Conservation (phyloP, 2,888 invertebrate genomes). For the Conchocele bisecta region DNA sequence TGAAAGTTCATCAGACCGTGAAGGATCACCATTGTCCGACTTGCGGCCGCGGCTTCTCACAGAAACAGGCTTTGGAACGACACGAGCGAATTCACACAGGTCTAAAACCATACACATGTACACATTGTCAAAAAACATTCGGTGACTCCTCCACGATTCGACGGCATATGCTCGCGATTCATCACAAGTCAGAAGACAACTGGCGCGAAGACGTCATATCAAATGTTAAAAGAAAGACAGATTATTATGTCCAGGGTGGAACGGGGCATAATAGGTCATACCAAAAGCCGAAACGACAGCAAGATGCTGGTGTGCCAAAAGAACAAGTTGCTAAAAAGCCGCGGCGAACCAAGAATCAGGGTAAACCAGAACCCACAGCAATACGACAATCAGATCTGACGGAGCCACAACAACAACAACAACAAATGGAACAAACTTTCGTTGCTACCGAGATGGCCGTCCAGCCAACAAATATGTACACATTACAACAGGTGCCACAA, state of each 20-base stretch:
- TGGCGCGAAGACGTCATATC: conserved; percentile 67
- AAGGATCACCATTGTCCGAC: conserved; percentile 80
- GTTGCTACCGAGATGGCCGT: too few species aligned
- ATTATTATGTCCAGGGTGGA: conserved; percentile 49
- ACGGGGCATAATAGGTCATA: conserved; percentile 41
- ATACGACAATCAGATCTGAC: too few species aligned
- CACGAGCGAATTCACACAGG: conserved; percentile 83
- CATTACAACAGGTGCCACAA: not conserved
- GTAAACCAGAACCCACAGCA: too few species aligned
- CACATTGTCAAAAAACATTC: conserved; percentile 81
- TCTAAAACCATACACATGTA: conserved; percentile 81
- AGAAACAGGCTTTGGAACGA: conserved; percentile 82
- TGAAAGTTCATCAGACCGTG: conserved; percentile 81
- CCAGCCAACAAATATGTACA: too few species aligned
- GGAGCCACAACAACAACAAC: too few species aligned
- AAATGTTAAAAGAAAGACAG: conserved; percentile 30
- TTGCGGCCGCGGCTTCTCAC: conserved; percentile 83
- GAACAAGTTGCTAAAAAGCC: too few species aligned
- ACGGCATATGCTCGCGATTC: conserved; percentile 74
- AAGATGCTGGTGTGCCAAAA: too few species aligned
- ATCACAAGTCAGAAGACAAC: conserved; percentile 67
- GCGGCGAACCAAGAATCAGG: too few species aligned
- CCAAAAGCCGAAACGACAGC: too few species aligned
- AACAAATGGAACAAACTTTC: too few species aligned
- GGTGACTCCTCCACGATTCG: conserved; percentile 73